Evolutionary conservation across 2,888 invertebrate species (phyloP), one percentile per base, ranked within the genome.

Genomic region (Thera obeliscata): DNA sequence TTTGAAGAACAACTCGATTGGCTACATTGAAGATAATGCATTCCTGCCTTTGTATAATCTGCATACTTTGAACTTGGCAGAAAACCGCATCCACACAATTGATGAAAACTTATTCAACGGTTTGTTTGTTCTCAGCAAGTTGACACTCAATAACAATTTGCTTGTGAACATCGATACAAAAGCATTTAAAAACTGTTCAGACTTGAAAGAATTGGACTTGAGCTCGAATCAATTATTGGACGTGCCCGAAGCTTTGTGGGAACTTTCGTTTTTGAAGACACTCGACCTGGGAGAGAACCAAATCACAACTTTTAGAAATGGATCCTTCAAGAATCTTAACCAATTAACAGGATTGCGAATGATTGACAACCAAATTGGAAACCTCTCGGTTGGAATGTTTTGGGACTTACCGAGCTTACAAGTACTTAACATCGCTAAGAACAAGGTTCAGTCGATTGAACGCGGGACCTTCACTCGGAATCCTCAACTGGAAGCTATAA

Each of bases 281-380:
- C 94, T 99, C 63, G 98, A 98, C 88, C 94, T 99, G 81, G 98
- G 98, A 60, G 98, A 98, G 89, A 99, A 99, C 93, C 96, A 97
- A 87, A 97, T 99, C 80, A 95, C 95, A 52, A 95, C 95, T 62
- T 96, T 99, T 76, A 95, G 95, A 82, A 97, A 98, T 81, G 97
- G 97, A 66, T 97, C 97, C 2, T 97, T 99, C 83, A 96, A 95
- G 83, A 97, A 97, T 85, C 94, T 99, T 63, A 96, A 96, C 78
- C 97, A 98, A 88, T 94, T 99, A 76, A 97, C 97, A 64, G 97
- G 98, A 22, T 92, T 99, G 67, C 95, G 98, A 63, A 86, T 99
- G 80, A 98, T 98, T 78, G 97, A 98, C 82, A 99, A 99, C 90
- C 96, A 97, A 84, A 97, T 97, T 82, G 97, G 97, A 64, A 98